Base-by-base conservation (phyloP, 1,140 invertebrate species). In the Pissodes strobi region DNA sequence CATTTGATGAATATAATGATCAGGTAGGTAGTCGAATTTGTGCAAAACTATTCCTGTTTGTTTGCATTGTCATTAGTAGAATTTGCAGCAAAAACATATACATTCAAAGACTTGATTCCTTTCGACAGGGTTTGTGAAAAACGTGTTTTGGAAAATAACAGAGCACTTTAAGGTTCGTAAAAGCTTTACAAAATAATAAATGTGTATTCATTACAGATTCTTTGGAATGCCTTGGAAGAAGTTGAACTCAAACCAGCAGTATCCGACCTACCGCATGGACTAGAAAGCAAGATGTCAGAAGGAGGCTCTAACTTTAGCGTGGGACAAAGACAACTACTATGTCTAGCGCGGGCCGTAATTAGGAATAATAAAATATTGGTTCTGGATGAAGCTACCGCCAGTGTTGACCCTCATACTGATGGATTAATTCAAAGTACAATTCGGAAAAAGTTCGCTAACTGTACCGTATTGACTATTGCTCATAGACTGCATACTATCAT, bases 211-310 rank as follows among this genome's bases (percentile, higher is more conserved):
- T 51, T 61, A 6, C 37, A 66, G 64, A 46, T 9, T 1, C 94
- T 95, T 1, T 95, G 93, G 93, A 80, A 83, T 69, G 91, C 89
- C 0, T 79, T 96, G 19, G 90, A 92, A 70, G 87, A 91, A 65
- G 90, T 90, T 13, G 91, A 86, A 73, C 64, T 90, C 0, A 89
- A 88, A 69, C 79, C 84, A 8, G 77, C 81, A 0, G 71, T 84
- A 45, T 67, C 73, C 0, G 74, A 75, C 30, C 74, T 77, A 22
- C 43, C 68, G 12, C 37, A 41, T 27, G 66, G 66, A 1, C 69
- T 86, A 10, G 74, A 79, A 12, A 79, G 68, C 22, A 80, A 81
- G 17, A 80, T 93, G 10, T 81, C 84, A 48, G 87, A 91, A 61
- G 87, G 88, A 13, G 79, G 78, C 18, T 62, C 51, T 2, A 79